Percentiles rank a stretch among this genome's conserved stretches.
These are phyloP conservation scores for Acipenser transmontanus DNA, from an alignment of 2,797 vertebrate genomes.

Conservation along the genomic window DNA sequence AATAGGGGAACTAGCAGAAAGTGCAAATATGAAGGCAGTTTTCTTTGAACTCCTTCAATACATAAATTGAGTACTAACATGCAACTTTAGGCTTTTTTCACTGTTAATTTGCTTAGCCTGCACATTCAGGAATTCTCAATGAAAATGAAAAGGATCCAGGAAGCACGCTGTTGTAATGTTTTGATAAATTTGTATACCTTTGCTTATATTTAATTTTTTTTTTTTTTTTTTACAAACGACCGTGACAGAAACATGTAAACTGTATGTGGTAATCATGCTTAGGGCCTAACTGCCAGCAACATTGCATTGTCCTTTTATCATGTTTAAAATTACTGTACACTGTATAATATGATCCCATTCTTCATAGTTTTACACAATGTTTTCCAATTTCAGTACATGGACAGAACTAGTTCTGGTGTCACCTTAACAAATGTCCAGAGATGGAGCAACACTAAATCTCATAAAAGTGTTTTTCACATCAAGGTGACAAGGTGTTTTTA, in stretches of 20 bases:
- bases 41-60: slow-evolving; percentile 54
- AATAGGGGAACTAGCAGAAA: slow-evolving; percentile 68
- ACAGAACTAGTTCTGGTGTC: slow-evolving; percentile 54
- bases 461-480: slow-evolving; percentile 29
- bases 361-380: slow-evolving; percentile 58
- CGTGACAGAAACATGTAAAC: slow-evolving; percentile 67
- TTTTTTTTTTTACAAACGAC: slow-evolving; percentile 53
- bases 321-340: slow-evolving; percentile 54
- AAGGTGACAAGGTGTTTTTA: slow-evolving; percentile 40
- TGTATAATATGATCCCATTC: slow-evolving; percentile 55
- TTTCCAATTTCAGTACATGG: slow-evolving; percentile 42
- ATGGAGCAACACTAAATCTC: slow-evolving; percentile 35
- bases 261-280: slow-evolving; percentile 55
- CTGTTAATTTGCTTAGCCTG: slow-evolving; percentile 49
- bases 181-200: neutral
- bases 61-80: slow-evolving; percentile 52
- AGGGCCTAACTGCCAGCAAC: slow-evolving; percentile 65
- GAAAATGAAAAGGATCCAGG: slow-evolving; percentile 46
- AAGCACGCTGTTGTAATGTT: slow-evolving; percentile 59
- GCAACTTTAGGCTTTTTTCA: slow-evolving; percentile 49
- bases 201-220: neutral
- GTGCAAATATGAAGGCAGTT: slow-evolving; percentile 75
- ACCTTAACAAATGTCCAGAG: slow-evolving; percentile 32
- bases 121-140: slow-evolving; percentile 44
- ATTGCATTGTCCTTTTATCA: slow-evolving; percentile 40